These are phyloP conservation scores for Nephrotoma appendiculata DNA, from an alignment of 2,888 invertebrate genomes.

Conservation along the genomic window DNA sequence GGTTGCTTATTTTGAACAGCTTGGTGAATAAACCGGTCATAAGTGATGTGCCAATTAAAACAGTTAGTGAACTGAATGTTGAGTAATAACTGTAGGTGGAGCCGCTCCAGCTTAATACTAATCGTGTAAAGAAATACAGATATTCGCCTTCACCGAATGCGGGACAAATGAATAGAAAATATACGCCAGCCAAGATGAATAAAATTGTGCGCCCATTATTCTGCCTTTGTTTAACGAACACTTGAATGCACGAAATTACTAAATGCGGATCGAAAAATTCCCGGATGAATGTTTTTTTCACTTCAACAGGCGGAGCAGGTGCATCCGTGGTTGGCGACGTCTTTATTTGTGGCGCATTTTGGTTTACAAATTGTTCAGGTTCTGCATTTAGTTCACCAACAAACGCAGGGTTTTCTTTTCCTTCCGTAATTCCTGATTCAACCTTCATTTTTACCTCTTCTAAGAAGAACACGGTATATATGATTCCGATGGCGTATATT, in stretches of 20 bases:
- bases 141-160: slow-evolving; percentile 25
- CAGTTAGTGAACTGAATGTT: slow-evolving; percentile 24
- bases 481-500: slow-evolving; percentile 26
- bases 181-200: slow-evolving; percentile 22
- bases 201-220: slow-evolving; percentile 24
- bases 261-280: slow-evolving; percentile 30
- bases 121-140: slow-evolving; percentile 25
- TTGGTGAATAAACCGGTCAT: slow-evolving; percentile 30
- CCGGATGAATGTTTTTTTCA: slow-evolving; percentile 17
- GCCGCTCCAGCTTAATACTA: slow-evolving; percentile 29
- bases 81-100: slow-evolving; percentile 25
- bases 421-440: slow-evolving; percentile 17
- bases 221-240: slow-evolving; percentile 24
- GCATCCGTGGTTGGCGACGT: background rate
- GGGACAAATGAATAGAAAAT: slow-evolving; percentile 27
- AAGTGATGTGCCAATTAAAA: slow-evolving; percentile 27
- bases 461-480: slow-evolving; percentile 27
- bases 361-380: background rate
- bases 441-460: slow-evolving; percentile 19
- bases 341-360: background rate
- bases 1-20: slow-evolving; percentile 24
- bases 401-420: slow-evolving; percentile 13
- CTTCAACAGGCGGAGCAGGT: background rate
- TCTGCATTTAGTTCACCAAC: slow-evolving; percentile 3
- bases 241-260: slow-evolving; percentile 24